These are phyloP conservation scores for Augiades crinisus DNA, from an alignment of 2,888 invertebrate genomes.

Conservation along the genomic window DNA sequence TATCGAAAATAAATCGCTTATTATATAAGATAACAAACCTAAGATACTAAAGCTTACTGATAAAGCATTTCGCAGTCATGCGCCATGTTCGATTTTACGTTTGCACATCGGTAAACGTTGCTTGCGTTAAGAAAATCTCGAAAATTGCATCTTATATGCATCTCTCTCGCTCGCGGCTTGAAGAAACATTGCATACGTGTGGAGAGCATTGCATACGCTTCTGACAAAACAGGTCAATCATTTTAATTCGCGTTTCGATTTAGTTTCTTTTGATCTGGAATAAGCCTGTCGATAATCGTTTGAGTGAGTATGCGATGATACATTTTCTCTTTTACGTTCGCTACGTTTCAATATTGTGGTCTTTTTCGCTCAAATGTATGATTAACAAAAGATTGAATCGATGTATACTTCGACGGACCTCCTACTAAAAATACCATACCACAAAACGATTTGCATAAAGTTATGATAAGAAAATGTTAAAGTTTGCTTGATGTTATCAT, in stretches of 20 bases:
- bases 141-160: conserved; percentile 41
- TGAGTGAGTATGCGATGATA: conserved; percentile 43
- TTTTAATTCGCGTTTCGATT: conserved; percentile 55
- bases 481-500: conserved; percentile 1
- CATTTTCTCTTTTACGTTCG: conserved; percentile 54
- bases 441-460: conserved; percentile 5
- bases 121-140: conserved; percentile 31
- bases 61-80: conserved; percentile 55
- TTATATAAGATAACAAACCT: not conserved
- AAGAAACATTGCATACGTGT: conserved; percentile 7
- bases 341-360: conserved; percentile 48
- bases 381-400: conserved; percentile 77
- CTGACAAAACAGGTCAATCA: conserved; percentile 39
- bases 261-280: conserved; percentile 59
- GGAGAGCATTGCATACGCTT: conserved; percentile 32
- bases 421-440: conserved; percentile 7
- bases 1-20: too few species aligned
- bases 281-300: conserved; percentile 55
- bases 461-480: not conserved
- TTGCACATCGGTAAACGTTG: conserved; percentile 29
- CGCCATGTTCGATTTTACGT: conserved; percentile 50
- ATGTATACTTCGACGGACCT: conserved; percentile 38
- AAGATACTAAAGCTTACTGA: conserved; percentile 37
- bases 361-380: conserved; percentile 57
- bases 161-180: conserved; percentile 14